A percentile compares a stretch with the other conserved stretches of the same genome.
Evolutionary conservation across 2,113 vertebrate genomes (phyloP).

Genomic region (Cephalopterus ornatus): DNA sequence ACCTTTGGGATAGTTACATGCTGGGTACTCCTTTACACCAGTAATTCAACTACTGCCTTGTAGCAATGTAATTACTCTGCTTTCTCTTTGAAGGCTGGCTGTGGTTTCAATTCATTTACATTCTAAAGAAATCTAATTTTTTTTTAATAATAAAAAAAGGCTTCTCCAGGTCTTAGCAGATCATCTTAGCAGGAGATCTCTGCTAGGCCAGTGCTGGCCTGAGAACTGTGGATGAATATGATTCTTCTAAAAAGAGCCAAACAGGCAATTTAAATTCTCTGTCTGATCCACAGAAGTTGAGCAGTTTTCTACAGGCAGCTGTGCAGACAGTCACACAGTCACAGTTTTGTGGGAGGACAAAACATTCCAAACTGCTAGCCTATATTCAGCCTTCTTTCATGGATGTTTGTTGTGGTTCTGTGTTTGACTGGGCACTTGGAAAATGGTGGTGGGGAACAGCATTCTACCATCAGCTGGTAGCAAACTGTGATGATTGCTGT

Average conservation of each 20-base stretch:
- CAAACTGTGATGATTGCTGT: neutral
- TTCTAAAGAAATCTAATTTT: conserved; percentile 40
- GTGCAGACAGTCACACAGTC: neutral
- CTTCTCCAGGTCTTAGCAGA: neutral
- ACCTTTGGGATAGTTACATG: neutral
- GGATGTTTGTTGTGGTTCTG: neutral
- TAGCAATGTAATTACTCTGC: conserved; percentile 40
- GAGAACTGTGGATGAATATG: neutral
- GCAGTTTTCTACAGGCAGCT: neutral
- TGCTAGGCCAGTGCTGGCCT: neutral
- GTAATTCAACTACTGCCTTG: conserved; percentile 34
- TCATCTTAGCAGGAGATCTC: neutral
- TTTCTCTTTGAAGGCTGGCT: conserved; percentile 46
- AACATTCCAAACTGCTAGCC: neutral
- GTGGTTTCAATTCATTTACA: conserved; percentile 47
- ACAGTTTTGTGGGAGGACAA: neutral
- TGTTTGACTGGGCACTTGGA: neutral
- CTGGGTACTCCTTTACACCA: conserved; percentile 4
- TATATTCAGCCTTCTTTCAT: neutral
- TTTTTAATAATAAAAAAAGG: neutral
- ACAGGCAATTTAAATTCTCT: neutral
- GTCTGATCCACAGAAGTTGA: neutral
- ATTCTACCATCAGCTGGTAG: neutral
- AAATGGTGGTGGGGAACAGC: neutral
- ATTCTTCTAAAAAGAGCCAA: neutral